These are phyloP conservation scores for Oncorhynchus nerka DNA, from an alignment of 2,113 vertebrate species.

Conservation along the genomic window DNA sequence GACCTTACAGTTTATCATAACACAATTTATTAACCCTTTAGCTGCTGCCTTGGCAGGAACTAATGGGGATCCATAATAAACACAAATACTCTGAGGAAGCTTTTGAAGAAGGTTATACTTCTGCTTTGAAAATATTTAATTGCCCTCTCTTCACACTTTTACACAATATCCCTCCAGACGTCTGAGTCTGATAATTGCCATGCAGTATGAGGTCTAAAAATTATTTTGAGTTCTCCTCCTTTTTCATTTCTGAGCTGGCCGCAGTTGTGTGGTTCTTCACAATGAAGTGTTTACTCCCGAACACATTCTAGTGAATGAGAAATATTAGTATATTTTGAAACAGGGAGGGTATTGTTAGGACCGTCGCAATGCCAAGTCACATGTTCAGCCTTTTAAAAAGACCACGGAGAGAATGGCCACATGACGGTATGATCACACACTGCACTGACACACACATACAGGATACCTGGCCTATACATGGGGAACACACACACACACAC, in stretches of 20 bases:
- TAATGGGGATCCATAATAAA: neutral
- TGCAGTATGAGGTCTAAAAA: neutral
- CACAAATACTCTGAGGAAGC: no score
- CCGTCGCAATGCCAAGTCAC: neutral
- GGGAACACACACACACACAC: neutral
- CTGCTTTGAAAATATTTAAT: neutral
- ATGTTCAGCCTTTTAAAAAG: constrained; percentile 15
- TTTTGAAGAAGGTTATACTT: no score
- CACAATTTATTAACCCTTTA: no score
- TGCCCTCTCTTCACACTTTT: neutral
- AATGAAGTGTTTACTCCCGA: constrained; percentile 24
- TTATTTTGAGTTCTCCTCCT: neutral
- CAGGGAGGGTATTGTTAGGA: constrained; percentile 47
- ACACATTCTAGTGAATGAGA: constrained; percentile 38
- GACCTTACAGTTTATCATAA: no score
- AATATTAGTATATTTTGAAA: constrained; percentile 43
- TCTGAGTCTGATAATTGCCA: neutral
- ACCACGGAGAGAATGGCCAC: constrained; percentile 36
- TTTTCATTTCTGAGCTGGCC: constrained; percentile 11
- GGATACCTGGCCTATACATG: neutral
- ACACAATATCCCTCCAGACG: neutral
- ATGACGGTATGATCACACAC: constrained; percentile 18
- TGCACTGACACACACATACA: constrained; percentile 4
- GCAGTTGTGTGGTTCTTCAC: neutral
- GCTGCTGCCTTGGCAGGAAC: no score